Evolutionary conservation across 2,113 vertebrate species (phyloP).

Genomic region (Amphilophus citrinellus): DNA sequence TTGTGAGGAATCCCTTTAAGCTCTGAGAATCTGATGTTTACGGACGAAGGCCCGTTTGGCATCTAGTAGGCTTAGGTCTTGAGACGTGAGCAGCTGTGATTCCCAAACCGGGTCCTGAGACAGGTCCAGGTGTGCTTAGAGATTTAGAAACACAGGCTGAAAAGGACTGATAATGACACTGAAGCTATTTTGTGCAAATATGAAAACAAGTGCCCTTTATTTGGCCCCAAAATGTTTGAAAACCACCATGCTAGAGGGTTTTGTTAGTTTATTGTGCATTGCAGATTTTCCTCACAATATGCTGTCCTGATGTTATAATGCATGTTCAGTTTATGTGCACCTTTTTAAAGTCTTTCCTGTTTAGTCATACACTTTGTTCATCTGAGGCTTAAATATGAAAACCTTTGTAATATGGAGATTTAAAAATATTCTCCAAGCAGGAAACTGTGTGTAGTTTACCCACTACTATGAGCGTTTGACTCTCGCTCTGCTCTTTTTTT

Average conservation of each 20-base stretch:
- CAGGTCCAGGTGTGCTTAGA: not conserved
- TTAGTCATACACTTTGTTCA: not conserved
- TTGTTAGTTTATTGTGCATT: not conserved
- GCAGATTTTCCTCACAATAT: not conserved
- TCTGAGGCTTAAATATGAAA: not conserved
- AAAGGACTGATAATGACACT: not conserved
- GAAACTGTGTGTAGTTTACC: not conserved
- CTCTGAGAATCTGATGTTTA: slow-evolving; percentile 1
- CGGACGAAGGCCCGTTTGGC: slow-evolving; percentile 3
- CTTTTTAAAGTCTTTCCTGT: not conserved
- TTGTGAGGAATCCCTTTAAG: slow-evolving; percentile 17
- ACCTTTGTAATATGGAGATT: not conserved
- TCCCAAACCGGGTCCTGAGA: not conserved
- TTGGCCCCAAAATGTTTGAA: not conserved
- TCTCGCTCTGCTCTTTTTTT: accelerated
- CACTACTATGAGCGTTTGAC: not conserved
- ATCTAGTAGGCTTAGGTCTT: not conserved
- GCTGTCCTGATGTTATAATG: not conserved
- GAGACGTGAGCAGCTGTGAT: not conserved
- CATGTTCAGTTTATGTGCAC: not conserved
- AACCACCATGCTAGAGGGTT: not conserved
- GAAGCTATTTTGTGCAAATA: too few relatives aligned
- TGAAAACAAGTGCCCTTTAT: too few relatives aligned
- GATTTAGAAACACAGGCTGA: not conserved
- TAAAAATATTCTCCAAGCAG: not conserved